phyloP scores from a whole-genome alignment of 2,113 vertebrate genomes.

The Brienomyrus longianalis region DNA sequence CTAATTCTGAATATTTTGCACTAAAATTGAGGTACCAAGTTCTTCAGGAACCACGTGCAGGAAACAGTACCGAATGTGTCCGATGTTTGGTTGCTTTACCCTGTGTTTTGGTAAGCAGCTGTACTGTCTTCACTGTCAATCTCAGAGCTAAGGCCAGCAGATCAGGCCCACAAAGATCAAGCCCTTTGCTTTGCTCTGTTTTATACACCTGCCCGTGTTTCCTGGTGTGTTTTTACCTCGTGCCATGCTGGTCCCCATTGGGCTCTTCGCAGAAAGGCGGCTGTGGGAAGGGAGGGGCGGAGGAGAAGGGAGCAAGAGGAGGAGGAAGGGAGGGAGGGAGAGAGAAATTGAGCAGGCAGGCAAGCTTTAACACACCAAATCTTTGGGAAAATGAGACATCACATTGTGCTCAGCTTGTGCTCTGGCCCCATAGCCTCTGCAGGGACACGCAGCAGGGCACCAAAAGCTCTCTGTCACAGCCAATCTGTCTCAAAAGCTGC shows the following conservation, averaged over 20 bases:
- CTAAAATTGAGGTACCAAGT: background rate
- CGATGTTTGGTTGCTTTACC: background rate
- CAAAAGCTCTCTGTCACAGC: background rate
- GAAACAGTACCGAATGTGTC: background rate
- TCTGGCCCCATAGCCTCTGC: background rate
- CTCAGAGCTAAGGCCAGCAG: background rate
- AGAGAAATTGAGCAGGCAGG: background rate
- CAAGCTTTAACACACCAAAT: background rate
- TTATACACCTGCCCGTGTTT: background rate
- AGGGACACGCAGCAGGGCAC: background rate
- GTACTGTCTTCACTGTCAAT: background rate
- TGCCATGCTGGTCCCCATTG: conserved; percentile 80
- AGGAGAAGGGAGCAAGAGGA: background rate
- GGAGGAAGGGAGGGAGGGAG: background rate
- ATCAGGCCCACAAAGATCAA: background rate
- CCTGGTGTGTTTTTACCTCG: conserved; percentile 69
- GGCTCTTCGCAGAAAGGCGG: conserved; percentile 82
- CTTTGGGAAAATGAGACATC: background rate
- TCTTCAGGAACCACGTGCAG: background rate
- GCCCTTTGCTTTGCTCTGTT: background rate
- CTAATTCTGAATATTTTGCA: background rate
- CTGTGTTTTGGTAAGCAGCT: background rate
- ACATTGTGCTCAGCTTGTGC: background rate
- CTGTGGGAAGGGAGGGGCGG: conserved; percentile 48
- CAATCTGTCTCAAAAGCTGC: background rate